Base-by-base conservation (phyloP, 2,888 invertebrate species). In the Rhogogaster chlorosoma region DNA sequence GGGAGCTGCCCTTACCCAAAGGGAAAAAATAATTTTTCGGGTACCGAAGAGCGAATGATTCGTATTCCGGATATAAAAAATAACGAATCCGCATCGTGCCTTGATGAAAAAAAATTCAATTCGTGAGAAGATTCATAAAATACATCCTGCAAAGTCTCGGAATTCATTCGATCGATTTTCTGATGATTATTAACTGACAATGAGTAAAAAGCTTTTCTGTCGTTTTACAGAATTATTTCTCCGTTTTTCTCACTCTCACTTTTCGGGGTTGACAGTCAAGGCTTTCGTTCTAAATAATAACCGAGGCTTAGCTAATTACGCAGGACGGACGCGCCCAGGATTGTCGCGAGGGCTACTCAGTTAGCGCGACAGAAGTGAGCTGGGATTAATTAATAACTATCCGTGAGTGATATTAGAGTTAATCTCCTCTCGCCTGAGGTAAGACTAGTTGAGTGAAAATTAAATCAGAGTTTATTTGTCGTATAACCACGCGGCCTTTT, bases 361-460 rank as follows among this genome's bases (percentile, higher is more conserved):
- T 10, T 42, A 71, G 71, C 22, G 22, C 45, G 86, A 86, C 32
- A 64, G 67, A 85, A 86, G 87, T 88, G 89, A 86, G 88, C 86
- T 84, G 75, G 88, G 91, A 90, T 92, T 91, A 91, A 92, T 92
- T 91, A 91, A 91, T 90, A 91, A 90, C 90, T 88, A 90, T 89
- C 87, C 89, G 86, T 83, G 87, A 85, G 87, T 86, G 88, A 89
- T 88, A 89, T 91, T 90, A 90, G 89, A 87, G 90, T 88, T 91
- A 91, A 92, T 92, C 92, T 38, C 49, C 71, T 36, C 78, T 77
- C 38, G 53, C 82, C 83, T 75, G 36, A 38, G 61, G 86, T 87
- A 88, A 88, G 36, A 87, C 87, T 88, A 88, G 88, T 88, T 88
- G 88, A 89, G 88, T 87, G 88, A 90, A 89, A 91, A 91, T 91